phyloP scores from a whole-genome alignment of 2,113 vertebrate species.

The Electrona antarctica region DNA sequence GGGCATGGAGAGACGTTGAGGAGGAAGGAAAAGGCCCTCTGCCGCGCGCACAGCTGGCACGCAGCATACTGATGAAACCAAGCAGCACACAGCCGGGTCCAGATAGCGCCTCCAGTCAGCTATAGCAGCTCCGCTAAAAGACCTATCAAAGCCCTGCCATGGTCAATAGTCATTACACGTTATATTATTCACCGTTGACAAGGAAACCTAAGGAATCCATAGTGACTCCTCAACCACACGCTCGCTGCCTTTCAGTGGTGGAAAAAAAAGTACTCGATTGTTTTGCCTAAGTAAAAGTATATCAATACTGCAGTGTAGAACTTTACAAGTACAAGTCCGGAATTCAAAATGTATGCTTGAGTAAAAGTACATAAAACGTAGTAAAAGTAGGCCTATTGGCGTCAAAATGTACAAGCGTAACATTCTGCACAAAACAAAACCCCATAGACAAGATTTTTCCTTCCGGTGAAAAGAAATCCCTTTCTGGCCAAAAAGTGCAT shows the following conservation, averaged over 20 bases:
- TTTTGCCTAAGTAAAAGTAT: background rate
- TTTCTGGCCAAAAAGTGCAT: too few species aligned
- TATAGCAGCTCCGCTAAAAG: constrained; percentile 11
- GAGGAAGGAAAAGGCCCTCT: too few species aligned
- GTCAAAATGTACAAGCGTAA: too few species aligned
- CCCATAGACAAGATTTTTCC: too few species aligned
- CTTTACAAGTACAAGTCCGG: background rate
- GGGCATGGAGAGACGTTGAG: too few species aligned
- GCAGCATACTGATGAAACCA: constrained; percentile 62
- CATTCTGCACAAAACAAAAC: too few species aligned
- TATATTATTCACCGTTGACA: constrained; percentile 60
- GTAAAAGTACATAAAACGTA: background rate
- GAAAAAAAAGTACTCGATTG: too few species aligned
- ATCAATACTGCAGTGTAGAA: too few species aligned
- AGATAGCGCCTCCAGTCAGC: constrained; percentile 8
- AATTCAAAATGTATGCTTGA: constrained; percentile 9
- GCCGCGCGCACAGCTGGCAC: constrained; percentile 42
- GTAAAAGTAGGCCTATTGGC: constrained; percentile 15
- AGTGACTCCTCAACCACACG: constrained; percentile 13
- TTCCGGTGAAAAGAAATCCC: too few species aligned
- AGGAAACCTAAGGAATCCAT: constrained; percentile 32
- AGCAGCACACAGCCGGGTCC: constrained; percentile 40
- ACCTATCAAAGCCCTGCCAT: constrained; percentile 42
- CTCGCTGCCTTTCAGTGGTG: background rate
- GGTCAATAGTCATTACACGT: constrained; percentile 32